Evolutionary conservation across 1,140 invertebrate species (phyloP), one percentile per base, ranked within the genome.

Genomic region (Galleria mellonella): DNA sequence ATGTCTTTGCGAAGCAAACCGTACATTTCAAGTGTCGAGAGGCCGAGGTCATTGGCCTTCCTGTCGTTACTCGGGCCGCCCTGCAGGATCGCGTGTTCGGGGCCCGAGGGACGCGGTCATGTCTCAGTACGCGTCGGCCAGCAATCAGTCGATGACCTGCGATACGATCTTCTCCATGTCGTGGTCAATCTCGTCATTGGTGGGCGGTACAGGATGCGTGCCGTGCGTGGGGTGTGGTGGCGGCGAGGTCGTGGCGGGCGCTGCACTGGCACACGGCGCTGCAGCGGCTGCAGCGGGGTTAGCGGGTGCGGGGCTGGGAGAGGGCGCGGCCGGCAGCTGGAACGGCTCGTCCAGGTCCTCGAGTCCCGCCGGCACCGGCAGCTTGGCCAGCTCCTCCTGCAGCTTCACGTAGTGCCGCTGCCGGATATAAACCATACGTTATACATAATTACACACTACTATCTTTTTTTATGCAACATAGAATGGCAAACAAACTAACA

Each of bases 321-420:
- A 10, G 60, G 87, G 47, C 60, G 82, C 41, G 61, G 86, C 51
- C 58, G 89, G 70, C 61, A 89, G 71, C 86, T 76, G 79, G 54
- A 89, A 87, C 8, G 91, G 90, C 49, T 90, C 89, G 49, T 89
- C 90, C 48, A 93, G 75, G 56, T 92, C 92, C 61, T 92, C 92
- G 10, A 95, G 78, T 2, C 92, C 92, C 32, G 89, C 83, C 2
- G 93, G 94, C 7, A 92, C 90, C 62, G 92, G 91, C 64, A 96
- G 83, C 86, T 94, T 94, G 13, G 91, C 89, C 51, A 95, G 79
- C 79, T 95, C 94, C 75, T 94, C 93, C 50, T 92, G 90, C 49
- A 95, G 81, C 62, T 93, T 90, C 51, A 91, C 91, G 75, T 94
- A 95, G 72, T 95, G 92, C 43, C 93, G 90, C 89, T 94, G 88